These are phyloP conservation scores for Seriola dumerili DNA, from an alignment of 2,113 vertebrate genomes.

Conservation along the genomic window DNA sequence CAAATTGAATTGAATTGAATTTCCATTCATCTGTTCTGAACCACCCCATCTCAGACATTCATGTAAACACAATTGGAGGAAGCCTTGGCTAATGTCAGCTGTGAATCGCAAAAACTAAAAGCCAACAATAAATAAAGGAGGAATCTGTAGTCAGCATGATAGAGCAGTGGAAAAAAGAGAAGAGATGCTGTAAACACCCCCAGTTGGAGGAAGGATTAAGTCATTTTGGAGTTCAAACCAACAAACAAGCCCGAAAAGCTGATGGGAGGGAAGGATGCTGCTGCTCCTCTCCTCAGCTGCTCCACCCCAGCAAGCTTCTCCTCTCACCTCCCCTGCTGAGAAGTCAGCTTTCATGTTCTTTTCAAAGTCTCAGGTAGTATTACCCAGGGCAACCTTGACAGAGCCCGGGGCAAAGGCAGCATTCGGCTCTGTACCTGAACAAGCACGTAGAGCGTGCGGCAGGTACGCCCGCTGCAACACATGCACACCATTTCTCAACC, in stretches of 20 bases:
- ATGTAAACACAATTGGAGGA: neutral
- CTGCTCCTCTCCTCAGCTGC: constrained; percentile 68
- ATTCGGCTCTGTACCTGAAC: constrained; percentile 59
- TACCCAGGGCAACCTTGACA: constrained; percentile 80
- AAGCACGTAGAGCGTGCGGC: constrained; percentile 21
- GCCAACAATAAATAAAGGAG: neutral
- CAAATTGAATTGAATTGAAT: neutral
- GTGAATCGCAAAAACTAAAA: neutral
- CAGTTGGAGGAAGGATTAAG: constrained; percentile 63
- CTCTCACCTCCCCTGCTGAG: constrained; percentile 76
- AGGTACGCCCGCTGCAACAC: constrained; percentile 28
- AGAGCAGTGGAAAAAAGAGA: constrained; percentile 8
- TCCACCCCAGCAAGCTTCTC: constrained; percentile 67
- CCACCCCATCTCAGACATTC: neutral
- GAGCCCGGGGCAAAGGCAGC: constrained; percentile 80
- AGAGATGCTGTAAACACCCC: constrained; percentile 26
- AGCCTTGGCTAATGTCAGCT: neutral
- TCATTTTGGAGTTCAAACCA: constrained; percentile 71
- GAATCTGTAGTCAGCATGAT: neutral
- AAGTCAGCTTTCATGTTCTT: constrained; percentile 81
- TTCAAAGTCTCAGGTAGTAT: constrained; percentile 82
- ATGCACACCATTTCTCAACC: constrained; percentile 27
- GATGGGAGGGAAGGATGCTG: constrained; percentile 55
- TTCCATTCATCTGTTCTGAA: neutral
- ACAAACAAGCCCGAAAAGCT: constrained; percentile 55